Base-by-base conservation (phyloP, 2,888 invertebrate species). In the Cheilosia impressa region DNA sequence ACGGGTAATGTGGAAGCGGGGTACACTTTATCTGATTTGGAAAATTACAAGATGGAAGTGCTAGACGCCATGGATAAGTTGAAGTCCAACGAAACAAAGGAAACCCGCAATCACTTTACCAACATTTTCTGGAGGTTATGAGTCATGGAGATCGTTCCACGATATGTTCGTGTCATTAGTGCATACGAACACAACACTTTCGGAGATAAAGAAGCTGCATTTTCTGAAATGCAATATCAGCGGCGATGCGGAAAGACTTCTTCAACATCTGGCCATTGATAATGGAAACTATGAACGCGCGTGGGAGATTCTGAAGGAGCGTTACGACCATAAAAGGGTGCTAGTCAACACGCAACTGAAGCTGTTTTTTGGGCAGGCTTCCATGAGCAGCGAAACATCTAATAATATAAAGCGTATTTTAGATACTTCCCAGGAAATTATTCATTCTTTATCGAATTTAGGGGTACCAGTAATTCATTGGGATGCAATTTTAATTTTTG, bases 321-420 rank as follows among this genome's bases (percentile, higher is more conserved):
- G n/a, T n/a, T n/a, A n/a, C n/a, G n/a, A n/a, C n/a, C n/a, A n/a
- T n/a, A n/a, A n/a, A n/a, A n/a, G 63, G 17, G 31, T 63, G 31
- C 19, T 63, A 3, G 47, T 63, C n/a, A 63, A 47, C 13, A 63
- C 63, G 0, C 63, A 63, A 47, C 34, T 63, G 15, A 63, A 63
- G 6, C 15, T 63, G 2, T 31, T 50, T 1, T 31, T 47, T 7
- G 24, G 47, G 2, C 45, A 43, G 17, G 17, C 13, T 15, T 19
- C 24, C 5, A 31, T 6, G n/a, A 63, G 31, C n/a, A 41, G 24
- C n/a, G 27, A 47, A 19, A 47, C 27, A 27, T 31, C 63, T 4
- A 17, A 27, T 27, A 17, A 24, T 7, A 31, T 41, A 2, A 63
- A 34, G 3, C 27, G 17, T 1, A 34, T 47, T 6, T 1, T 47